These are phyloP conservation scores for Sebastes trivittatus DNA, from an alignment of 2,797 vertebrate genomes.

Conservation along the genomic window DNA sequence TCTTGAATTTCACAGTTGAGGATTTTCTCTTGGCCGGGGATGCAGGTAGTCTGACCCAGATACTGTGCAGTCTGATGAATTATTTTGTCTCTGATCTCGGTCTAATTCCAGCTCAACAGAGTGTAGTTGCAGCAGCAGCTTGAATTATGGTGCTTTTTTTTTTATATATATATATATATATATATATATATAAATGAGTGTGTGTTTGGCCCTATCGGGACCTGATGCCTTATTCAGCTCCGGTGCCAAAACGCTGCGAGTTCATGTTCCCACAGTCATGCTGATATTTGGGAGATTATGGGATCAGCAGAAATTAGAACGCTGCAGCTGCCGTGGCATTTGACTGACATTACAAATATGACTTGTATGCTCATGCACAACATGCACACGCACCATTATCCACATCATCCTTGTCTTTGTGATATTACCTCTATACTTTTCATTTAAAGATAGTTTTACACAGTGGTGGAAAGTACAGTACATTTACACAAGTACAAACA, in stretches of 20 bases:
- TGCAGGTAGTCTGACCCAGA: constrained; percentile 58
- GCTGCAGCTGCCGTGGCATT: constrained; percentile 43
- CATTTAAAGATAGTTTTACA: neutral
- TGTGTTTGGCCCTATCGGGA: constrained; percentile 25
- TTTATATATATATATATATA: neutral
- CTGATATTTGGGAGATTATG: constrained; percentile 65
- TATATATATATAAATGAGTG: constrained; percentile 5
- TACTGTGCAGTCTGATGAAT: constrained; percentile 47
- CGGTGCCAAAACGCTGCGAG: constrained; percentile 41
- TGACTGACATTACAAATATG: constrained; percentile 38
- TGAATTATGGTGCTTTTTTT: neutral
- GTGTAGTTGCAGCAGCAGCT: constrained; percentile 18
- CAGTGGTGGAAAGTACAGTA: neutral
- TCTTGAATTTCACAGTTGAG: constrained; percentile 21
- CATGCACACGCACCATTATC: neutral
- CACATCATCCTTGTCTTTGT: neutral
- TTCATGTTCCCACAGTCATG: constrained; percentile 47
- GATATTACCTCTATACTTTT: neutral
- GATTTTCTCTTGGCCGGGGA: constrained; percentile 13
- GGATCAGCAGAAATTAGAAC: constrained; percentile 70
- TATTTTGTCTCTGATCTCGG: constrained; percentile 55
- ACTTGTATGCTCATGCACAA: neutral
- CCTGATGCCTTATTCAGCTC: constrained; percentile 34
- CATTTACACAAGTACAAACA: neutral
- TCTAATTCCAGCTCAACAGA: constrained; percentile 39